phyloP scores from a whole-genome alignment of 2,113 vertebrate species.

The Microcebus ravelobensis region DNA sequence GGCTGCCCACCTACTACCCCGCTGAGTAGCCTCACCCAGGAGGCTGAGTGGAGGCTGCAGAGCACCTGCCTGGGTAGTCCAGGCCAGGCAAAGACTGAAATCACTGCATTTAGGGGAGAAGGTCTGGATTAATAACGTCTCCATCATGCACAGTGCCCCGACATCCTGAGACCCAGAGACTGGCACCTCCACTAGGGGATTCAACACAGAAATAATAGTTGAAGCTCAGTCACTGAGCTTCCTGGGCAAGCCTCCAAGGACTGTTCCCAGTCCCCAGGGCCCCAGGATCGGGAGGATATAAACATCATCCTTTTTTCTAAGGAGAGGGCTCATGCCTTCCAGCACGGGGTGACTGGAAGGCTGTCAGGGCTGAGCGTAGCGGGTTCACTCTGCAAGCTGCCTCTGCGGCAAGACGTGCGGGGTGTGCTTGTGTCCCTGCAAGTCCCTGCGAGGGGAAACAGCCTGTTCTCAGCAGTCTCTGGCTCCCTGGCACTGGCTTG shows the following conservation, averaged over 20 bases:
- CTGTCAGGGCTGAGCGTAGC: not conserved
- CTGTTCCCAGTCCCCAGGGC: not conserved
- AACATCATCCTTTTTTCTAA: not conserved
- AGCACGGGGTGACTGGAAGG: fast-evolving
- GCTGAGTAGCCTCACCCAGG: not conserved
- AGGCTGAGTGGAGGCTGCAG: too few species aligned
- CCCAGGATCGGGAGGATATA: not conserved
- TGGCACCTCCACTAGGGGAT: not conserved
- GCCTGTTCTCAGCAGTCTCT: not conserved
- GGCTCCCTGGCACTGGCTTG: not conserved
- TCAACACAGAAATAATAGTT: not conserved
- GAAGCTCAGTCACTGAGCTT: not conserved
- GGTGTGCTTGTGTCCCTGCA: not conserved
- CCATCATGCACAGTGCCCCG: not conserved
- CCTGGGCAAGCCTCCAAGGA: not conserved
- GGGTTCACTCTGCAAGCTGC: not conserved
- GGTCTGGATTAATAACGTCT: not conserved
- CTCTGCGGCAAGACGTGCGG: fast-evolving
- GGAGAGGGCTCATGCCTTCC: not conserved
- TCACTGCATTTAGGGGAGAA: not conserved
- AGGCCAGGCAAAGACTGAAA: not conserved
- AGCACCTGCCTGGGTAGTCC: not conserved
- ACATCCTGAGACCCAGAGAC: not conserved
- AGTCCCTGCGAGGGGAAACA: not conserved
- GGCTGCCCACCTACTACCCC: not conserved